Evolutionary conservation across 2,113 vertebrate genomes (phyloP), one percentile per base, ranked within the genome.

Genomic region (Sinocyclocheilus grahami): DNA sequence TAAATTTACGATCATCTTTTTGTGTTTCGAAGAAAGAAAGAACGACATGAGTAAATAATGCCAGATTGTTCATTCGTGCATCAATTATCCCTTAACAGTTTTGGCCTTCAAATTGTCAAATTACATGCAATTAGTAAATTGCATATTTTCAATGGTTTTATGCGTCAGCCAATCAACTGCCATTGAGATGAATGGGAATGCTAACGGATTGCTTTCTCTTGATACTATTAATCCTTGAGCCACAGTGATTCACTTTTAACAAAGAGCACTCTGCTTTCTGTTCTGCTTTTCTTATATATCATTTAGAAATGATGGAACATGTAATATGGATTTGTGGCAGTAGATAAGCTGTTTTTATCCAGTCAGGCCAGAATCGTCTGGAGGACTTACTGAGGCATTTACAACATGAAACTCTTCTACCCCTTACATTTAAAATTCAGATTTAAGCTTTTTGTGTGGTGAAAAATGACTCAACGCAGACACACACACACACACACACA

Each of bases 361-460:
- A 55, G 76, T 60, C 30, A 39, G 18, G 10, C 53, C 18, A 62
- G 33, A 80, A 80, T 80, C 33, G 14, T 80, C 33, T 79, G 55
- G 33, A 62, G 3, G 33, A 62, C 4, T 79, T 39, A 22, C 33
- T 16, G 55, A 62, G 78, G 12, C 20, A 62, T 79, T 79, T 24
- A 24, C 20, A 62, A 63, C 33, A 24, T 63, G 20, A 80, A 42
- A 42, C 37, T 24, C 55, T 80, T 60, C 3, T 12, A 10, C 78
- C 37, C 13, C 55, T 62, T 42, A 42, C 6, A 62, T 79, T 39
- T 79, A 79, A 13, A n/a, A 79, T 62, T 80, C n/a, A 42, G 33
- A 80, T 80, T 79, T n/a, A 39, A 20, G 55, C 78, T 79, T 79
- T 60, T 79, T 33, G 77, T 58, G 51, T 12, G 30, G 30, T 58